Evolutionary conservation across 2,888 invertebrate genomes (phyloP).

Genomic region (Bibio marci): DNA sequence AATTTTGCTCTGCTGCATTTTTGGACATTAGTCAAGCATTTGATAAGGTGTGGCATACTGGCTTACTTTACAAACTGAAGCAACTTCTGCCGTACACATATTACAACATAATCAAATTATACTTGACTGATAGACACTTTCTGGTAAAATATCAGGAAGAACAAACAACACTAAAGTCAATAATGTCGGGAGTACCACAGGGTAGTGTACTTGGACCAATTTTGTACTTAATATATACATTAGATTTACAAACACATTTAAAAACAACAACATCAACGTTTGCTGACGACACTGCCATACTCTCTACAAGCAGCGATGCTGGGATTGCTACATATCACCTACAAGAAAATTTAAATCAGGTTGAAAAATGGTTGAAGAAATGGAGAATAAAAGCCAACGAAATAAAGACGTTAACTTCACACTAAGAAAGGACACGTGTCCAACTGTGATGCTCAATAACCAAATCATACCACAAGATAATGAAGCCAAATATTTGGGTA

Average conservation of each 20-base stretch:
- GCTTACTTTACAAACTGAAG: neutral
- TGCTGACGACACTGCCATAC: constrained; percentile 11
- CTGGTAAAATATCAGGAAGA: constrained; percentile 3
- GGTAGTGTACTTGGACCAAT: constrained; percentile 12
- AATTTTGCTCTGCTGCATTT: constrained; percentile 2
- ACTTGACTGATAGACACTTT: constrained; percentile 4
- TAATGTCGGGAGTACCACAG: constrained; percentile 8
- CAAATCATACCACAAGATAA: no score
- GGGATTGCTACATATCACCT: neutral
- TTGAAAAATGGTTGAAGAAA: neutral
- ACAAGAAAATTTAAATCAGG: neutral
- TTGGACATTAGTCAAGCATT: constrained; percentile 2
- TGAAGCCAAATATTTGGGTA: no score
- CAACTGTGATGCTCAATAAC: no score
- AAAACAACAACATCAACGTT: constrained; percentile 9
- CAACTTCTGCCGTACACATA: neutral
- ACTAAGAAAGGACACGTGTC: no score
- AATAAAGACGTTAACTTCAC: no score
- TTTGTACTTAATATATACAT: constrained; percentile 10
- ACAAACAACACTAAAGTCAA: neutral
- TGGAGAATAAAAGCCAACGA: no score
- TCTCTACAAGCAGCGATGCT: neutral
- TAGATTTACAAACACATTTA: constrained; percentile 9
- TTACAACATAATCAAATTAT: constrained; percentile 2
- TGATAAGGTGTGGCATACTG: neutral